A percentile compares a stretch with the other conserved stretches of the same genome.
These are phyloP conservation scores for Macrotrachela quadricornifera DNA, from an alignment of 1,140 invertebrate genomes.

Conservation along the genomic window DNA sequence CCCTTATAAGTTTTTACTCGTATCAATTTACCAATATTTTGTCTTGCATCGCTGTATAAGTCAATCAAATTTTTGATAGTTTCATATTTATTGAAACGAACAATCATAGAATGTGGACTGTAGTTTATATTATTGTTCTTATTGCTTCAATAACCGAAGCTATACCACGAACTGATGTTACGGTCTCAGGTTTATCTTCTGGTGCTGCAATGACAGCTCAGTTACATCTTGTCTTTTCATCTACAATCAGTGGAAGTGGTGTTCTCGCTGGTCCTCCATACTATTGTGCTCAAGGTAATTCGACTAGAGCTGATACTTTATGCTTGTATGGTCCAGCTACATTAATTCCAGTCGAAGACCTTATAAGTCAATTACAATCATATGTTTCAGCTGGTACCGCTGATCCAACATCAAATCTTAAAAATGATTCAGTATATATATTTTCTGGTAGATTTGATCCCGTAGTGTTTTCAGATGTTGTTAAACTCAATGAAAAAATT, in stretches of 20 bases:
- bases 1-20: too few relatives aligned
- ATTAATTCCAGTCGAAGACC: too few relatives aligned
- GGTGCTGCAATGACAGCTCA: slow-evolving; percentile 30
- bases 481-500: slow-evolving; percentile 14
- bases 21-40: too few relatives aligned
- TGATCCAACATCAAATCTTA: slow-evolving; percentile 19
- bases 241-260: slow-evolving; percentile 22
- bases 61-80: too few relatives aligned
- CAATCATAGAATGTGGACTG: too few relatives aligned
- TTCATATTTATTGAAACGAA: too few relatives aligned
- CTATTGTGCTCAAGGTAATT: slow-evolving; percentile 17
- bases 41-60: too few relatives aligned
- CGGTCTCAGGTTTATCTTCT: slow-evolving; percentile 28
- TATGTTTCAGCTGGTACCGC: not conserved
- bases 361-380: too few relatives aligned
- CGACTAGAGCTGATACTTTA: slow-evolving; percentile 10
- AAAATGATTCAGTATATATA: slow-evolving; percentile 21
- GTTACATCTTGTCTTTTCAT: slow-evolving; percentile 25
- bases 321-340: slow-evolving; percentile 21
- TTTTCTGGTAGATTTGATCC: slow-evolving; percentile 22
- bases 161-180: slow-evolving; percentile 11
- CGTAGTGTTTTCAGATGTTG: slow-evolving; percentile 20
- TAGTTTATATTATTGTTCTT: too few relatives aligned
- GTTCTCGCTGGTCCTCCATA: slow-evolving; percentile 26
- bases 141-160: too few relatives aligned